These are phyloP conservation scores for Zosterops hypoxanthus DNA, from an alignment of 2,113 vertebrate species.

Conservation along the genomic window DNA sequence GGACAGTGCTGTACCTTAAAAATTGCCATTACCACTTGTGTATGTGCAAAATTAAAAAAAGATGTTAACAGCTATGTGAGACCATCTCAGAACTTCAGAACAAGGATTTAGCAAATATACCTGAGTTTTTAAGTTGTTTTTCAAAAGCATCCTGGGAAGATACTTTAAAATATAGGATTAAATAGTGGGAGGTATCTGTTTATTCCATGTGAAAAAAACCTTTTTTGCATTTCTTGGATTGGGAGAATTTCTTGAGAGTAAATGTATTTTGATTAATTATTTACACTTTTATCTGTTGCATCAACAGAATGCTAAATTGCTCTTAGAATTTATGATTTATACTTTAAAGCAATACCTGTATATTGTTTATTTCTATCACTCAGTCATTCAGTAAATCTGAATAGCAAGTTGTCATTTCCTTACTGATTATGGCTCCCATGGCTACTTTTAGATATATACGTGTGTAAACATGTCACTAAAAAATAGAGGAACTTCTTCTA, in stretches of 20 bases:
- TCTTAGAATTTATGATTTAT: background rate
- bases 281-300: background rate
- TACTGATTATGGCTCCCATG: background rate
- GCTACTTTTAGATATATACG: background rate
- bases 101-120: background rate
- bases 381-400: background rate
- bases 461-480: background rate
- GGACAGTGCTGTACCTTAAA: background rate
- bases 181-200: background rate
- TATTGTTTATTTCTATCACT: background rate
- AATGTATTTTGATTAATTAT: background rate
- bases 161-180: background rate
- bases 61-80: background rate
- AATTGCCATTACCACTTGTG: fast-evolving
- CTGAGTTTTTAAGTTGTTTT: background rate
- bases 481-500: background rate
- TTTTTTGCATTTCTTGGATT: background rate
- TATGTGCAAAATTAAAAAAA: background rate
- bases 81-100: background rate
- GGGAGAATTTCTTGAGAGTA: background rate
- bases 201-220: background rate
- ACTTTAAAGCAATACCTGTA: background rate
- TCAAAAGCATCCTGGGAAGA: background rate
- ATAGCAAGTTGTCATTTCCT: background rate
- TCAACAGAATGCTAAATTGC: background rate